Base-by-base conservation (phyloP, 2,113 vertebrate species). In the Ramphastos sulfuratus region DNA sequence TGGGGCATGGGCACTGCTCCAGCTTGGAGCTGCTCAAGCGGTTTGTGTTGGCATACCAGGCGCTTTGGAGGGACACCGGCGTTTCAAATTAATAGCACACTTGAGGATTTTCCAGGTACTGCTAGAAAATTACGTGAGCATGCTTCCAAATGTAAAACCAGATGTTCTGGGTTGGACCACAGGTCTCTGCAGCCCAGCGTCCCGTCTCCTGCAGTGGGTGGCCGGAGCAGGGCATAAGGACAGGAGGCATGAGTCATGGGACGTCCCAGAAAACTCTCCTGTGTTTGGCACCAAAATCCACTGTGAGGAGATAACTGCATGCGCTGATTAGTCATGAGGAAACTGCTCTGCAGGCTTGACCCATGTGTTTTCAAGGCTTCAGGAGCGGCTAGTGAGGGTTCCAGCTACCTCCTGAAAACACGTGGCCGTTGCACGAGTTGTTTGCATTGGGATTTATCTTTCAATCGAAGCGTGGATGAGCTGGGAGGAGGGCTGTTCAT, bases 81-180 rank as follows among this genome's bases (percentile, higher is more conserved):
- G 56, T 95, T 96, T 94, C 94, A 94, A 85, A 92, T 87, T 91
- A 92, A 93, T 87, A 95, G 87, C 75, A 76, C 8, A 2, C 85
- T 93, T 94, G 96, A 90, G 75, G 67, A 76, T 95, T 91, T 94
- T 93, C 96, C 93, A 91, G 85, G 96, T 95, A 94, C 79, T 89
- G 87, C 82, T 90, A 91, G 80, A 95, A 93, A 96, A 81, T 82
- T 85, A 88, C 11, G 17, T 70, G 92, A 91, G 76, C 52, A 9
- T 2, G 3, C 56, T 91, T 85, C 67, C 74, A 76, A 91, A 87
- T 55, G n/a, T 76, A 79, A 92, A 94, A 94, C 75, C 90, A 93
- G 84, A 93, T 75, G 89, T 94, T 74, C 77, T 2, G 84, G 65
- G 87, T 86, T 66, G 78, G 63, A 89, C 87, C 66, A 27, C 63